Evolutionary conservation across 2,888 invertebrate genomes (phyloP), one percentile per base, ranked within the genome.

Genomic region (Polyommatus icarus): DNA sequence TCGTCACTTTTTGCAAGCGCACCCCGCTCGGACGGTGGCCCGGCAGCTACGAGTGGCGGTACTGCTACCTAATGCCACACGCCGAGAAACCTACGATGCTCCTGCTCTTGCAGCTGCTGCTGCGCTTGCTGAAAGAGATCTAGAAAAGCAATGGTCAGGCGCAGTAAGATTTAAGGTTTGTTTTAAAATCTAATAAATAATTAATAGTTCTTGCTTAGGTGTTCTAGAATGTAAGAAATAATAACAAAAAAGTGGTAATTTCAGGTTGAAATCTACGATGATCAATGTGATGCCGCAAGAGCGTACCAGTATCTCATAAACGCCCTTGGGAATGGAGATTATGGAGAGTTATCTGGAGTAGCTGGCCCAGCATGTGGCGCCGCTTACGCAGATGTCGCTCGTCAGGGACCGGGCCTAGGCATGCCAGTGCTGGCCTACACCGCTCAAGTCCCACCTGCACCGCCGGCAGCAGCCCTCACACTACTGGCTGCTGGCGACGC

Each of bases 291-390:
- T 72, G 89, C 90, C 10, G 82, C 88, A 57, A 83, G 83, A 76
- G 91, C 90, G 0, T 89, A 90, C 82, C 88, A 88, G 80, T 89
- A 89, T 80, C 83, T 92, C 79, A 86, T 87, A 77, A 88, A 88
- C 81, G 89, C 90, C 40, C 86, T 88, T n/a, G 86, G 87, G 59
- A 82, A 87, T 20, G 84, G 84, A 18, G 91, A 91, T 82, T 92
- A 87, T 83, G 87, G 87, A 36, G 84, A 88, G 77, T 84, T 92
- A 82, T 85, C 91, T 67, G 91, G 87, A 20, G 86, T 89, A 79
- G 89, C 87, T 67, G 93, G 92, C 1, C 91, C 92, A 36, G 90
- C 90, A 80, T 93, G 93, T 83, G 90, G 87, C 77, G 88, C 86
- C 3, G 88, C 90, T 1, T 90, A 89, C 84, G 87, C 87, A 0